These are phyloP conservation scores for Mirza zaza DNA, from an alignment of 2,113 vertebrate species.

Conservation along the genomic window DNA sequence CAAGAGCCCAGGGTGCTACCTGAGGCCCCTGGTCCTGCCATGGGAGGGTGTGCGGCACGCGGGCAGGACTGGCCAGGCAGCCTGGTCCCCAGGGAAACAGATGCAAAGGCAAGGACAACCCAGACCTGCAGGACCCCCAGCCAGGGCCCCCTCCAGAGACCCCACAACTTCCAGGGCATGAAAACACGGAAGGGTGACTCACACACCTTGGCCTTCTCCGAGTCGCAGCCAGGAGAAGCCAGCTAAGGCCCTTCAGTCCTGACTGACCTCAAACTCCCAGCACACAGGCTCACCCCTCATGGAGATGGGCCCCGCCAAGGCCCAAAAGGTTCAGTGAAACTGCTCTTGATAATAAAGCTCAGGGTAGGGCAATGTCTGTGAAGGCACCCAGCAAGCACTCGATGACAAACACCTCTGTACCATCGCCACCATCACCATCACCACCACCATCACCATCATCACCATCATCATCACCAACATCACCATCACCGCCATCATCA, in stretches of 20 bases:
- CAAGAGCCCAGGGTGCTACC: not conserved
- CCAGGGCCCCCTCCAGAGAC: not conserved
- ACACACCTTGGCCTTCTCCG: not conserved
- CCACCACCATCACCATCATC: fast-evolving
- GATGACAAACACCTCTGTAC: fast-evolving
- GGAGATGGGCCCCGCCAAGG: not conserved
- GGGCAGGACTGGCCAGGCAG: not conserved
- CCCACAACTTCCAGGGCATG: no score
- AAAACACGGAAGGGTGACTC: not conserved
- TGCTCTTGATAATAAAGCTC: fast-evolving
- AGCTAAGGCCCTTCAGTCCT: not conserved
- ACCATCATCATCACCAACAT: not conserved
- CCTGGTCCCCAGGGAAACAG: not conserved
- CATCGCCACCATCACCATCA: not conserved
- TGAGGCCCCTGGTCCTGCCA: not conserved
- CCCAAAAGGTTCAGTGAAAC: not conserved
- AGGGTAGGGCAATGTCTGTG: fast-evolving
- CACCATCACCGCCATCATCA: fast-evolving
- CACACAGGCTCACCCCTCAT: not conserved
- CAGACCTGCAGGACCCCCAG: fast-evolving
- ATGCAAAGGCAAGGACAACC: no score
- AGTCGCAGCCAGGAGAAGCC: not conserved
- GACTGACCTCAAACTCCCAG: not conserved
- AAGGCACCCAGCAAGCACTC: no score
- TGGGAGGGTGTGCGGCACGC: fast-evolving